Percentiles rank a stretch among this genome's conserved stretches.
phyloP scores from a whole-genome alignment of 2,888 invertebrate genomes.

The Nomada hirtipes region DNA sequence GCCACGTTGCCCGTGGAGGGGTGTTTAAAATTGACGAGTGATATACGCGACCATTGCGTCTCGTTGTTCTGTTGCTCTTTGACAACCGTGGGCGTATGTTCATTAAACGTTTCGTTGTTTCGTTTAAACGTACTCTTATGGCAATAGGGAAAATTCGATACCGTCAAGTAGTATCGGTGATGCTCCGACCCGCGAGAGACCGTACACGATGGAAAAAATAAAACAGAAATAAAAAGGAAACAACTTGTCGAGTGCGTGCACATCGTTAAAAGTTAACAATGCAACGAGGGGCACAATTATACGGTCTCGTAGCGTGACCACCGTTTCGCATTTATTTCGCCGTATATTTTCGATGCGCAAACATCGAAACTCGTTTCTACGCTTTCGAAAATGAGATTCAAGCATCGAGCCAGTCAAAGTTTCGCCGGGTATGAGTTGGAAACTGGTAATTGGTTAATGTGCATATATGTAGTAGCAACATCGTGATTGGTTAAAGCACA shows the following conservation, averaged over 20 bases:
- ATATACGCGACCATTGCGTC: background rate
- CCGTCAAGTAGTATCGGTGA: slow-evolving; percentile 1
- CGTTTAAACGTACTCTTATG: background rate
- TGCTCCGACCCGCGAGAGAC: background rate
- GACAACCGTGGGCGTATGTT: background rate
- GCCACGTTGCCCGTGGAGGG: no score
- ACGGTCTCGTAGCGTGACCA: slow-evolving; percentile 5
- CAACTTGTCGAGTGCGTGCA: slow-evolving; percentile 8
- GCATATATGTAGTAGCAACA: background rate
- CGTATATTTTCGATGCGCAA: slow-evolving; percentile 62
- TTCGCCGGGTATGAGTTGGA: slow-evolving; percentile 4
- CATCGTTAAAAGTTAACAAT: slow-evolving; percentile 62
- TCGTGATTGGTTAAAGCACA: background rate
- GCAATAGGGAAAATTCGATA: slow-evolving; percentile 1
- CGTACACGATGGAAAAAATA: background rate
- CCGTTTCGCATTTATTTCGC: slow-evolving; percentile 60
- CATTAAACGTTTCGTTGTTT: slow-evolving; percentile 17
- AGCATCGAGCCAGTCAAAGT: slow-evolving; percentile 38
- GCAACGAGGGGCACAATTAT: slow-evolving; percentile 36
- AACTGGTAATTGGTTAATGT: slow-evolving; percentile 33
- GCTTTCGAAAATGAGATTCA: slow-evolving; percentile 48
- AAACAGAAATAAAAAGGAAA: background rate
- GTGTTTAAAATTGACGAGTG: background rate
- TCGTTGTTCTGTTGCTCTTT: background rate
- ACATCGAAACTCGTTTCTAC: slow-evolving; percentile 51